Percentiles rank a stretch among this genome's conserved stretches.
Evolutionary conservation across 2,113 vertebrate species (phyloP).

Genomic region (Theristicus caerulescens): DNA sequence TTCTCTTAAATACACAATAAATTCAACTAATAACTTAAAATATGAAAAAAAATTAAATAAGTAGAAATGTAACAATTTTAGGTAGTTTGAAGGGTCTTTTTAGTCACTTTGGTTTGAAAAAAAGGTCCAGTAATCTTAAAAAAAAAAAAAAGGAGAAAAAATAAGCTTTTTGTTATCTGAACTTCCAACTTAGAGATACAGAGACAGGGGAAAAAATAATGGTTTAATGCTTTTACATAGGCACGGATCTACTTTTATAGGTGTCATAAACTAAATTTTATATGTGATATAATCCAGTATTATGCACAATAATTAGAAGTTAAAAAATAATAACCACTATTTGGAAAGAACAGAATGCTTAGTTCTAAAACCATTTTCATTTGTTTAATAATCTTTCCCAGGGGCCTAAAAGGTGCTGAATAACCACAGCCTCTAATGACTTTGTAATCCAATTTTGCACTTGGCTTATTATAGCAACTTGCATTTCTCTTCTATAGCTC

Average conservation of each 20-base stretch:
- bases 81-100: neutral
- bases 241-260: neutral
- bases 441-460: constrained; percentile 28
- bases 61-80: neutral
- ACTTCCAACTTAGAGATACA: neutral
- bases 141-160: neutral
- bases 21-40: neutral
- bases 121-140: neutral
- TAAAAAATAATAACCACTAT: neutral
- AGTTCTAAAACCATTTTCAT: neutral
- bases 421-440: neutral
- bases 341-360: neutral
- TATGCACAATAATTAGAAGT: neutral
- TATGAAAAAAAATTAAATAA: neutral
- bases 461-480: constrained; percentile 16
- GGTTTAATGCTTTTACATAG: neutral
- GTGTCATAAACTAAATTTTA: neutral
- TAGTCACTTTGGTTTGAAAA: neutral
- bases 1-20: neutral
- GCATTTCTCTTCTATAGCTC: neutral
- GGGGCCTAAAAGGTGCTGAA: neutral
- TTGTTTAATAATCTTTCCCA: constrained; percentile 19
- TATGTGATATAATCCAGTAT: neutral
- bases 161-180: neutral
- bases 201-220: accelerated